Evolutionary conservation across 2,113 vertebrate genomes (phyloP), one percentile per base, ranked within the genome.

Genomic region (Ciconia stormi): DNA sequence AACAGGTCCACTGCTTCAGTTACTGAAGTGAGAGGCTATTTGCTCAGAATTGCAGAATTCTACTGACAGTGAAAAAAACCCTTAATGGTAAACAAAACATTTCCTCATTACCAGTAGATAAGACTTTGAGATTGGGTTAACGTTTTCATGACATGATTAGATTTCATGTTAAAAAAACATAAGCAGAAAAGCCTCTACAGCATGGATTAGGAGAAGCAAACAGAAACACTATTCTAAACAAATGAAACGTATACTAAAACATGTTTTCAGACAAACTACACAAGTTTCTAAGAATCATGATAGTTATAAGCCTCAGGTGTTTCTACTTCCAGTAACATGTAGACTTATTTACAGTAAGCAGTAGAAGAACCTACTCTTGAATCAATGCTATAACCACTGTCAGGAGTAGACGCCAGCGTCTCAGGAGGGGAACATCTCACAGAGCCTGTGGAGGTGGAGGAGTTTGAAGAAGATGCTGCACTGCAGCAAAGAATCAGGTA

Each of bases 401-500:
- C 99, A 8, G 99, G 99, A 46, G 99, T 99, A 80, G 99, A 99
- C 96, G 99, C 99, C 99, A 99, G 99, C 97, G 99, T 99, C 98
- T 99, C 99, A 4, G 99, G 99, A 82, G 99, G 99, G 96, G 99
- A 99, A 94, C 99, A 99, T 97, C 99, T 98, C 97, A 99, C 99
- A 84, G 99, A 99, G 91, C 99, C 99, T 23, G 99, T 89, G 25
- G 99, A 98, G 42, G 99, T 47, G 44, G 98, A 98, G 29, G 98
- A 97, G 3, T 97, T 92, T 3, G 98, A 58, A 55, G 99, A 98
- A 20, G 98, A 98, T 16, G 99, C 99, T 21, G 99, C 99, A 91
- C 99, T 99, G 98, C 99, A 99, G 98, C 99, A 99, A 56, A 99
- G 99, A 70, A 99, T 99, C 97, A 99, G 98, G 94, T 99, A 99